Evolutionary conservation across 2,113 vertebrate genomes (phyloP).

Genomic region (Macaca nemestrina): DNA sequence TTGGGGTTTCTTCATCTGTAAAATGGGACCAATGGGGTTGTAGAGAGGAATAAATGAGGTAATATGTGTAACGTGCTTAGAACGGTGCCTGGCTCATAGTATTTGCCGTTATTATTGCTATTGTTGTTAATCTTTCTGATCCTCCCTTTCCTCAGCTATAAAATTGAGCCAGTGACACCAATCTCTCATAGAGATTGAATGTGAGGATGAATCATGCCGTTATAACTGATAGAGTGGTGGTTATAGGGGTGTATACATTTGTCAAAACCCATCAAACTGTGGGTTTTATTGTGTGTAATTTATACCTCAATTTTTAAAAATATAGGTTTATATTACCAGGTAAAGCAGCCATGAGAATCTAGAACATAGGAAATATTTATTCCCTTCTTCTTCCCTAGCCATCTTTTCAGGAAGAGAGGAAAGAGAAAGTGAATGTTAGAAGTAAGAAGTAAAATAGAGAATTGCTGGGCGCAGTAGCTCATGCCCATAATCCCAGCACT

Average conservation of each 20-base stretch:
- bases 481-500: too few relatives aligned
- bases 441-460: background rate
- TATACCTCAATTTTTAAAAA: background rate
- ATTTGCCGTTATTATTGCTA: background rate
- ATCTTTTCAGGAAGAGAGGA: background rate
- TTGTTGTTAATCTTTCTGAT: background rate
- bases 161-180: background rate
- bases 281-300: background rate
- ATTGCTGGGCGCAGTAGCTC: rapidly evolving
- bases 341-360: background rate
- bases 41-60: background rate
- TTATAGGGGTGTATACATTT: background rate
- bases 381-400: background rate
- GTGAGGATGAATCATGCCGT: background rate
- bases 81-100: rapidly evolving
- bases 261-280: background rate
- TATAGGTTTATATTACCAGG: background rate
- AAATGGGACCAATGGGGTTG: background rate
- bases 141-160: background rate
- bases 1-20: background rate
- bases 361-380: background rate
- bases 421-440: background rate
- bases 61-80: background rate
- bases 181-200: background rate
- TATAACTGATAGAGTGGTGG: background rate